Conservation (phyloP, 64 coral and sea anemone genomes). For the Acropora tenuis region DNA sequence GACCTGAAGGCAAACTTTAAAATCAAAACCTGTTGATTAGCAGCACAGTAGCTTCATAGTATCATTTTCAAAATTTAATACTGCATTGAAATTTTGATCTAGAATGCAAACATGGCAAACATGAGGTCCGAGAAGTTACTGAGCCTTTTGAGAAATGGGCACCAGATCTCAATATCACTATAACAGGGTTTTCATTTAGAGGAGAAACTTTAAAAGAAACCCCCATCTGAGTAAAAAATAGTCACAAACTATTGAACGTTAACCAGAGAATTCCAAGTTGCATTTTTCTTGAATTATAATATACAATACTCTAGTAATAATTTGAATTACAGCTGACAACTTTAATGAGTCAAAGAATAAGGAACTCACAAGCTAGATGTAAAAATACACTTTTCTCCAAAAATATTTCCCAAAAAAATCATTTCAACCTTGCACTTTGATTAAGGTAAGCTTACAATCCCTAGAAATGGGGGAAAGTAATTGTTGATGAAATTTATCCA, state of each 20-base stretch:
- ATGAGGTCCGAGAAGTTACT: background rate
- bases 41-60: background rate
- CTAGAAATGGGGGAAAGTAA: background rate
- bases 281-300: background rate
- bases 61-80: background rate
- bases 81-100: background rate
- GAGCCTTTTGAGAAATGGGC: background rate
- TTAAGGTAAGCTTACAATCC: background rate
- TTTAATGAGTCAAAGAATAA: background rate
- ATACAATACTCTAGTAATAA: slow-evolving; percentile 4
- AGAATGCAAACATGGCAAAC: background rate
- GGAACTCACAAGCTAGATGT: background rate
- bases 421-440: background rate
- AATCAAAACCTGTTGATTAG: slow-evolving; percentile 11
- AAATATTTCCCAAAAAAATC: background rate
- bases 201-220: background rate
- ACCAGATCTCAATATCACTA: slow-evolving; percentile 7
- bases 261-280: background rate
- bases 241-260: background rate
- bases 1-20: background rate
- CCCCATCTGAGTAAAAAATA: background rate
- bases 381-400: background rate
- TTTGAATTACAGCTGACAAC: background rate
- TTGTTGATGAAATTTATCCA: background rate
- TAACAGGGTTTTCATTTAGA: background rate